These are phyloP conservation scores for Pseudolaguvia tuberculata DNA, from an alignment of 2,113 vertebrate genomes.

Conservation along the genomic window DNA sequence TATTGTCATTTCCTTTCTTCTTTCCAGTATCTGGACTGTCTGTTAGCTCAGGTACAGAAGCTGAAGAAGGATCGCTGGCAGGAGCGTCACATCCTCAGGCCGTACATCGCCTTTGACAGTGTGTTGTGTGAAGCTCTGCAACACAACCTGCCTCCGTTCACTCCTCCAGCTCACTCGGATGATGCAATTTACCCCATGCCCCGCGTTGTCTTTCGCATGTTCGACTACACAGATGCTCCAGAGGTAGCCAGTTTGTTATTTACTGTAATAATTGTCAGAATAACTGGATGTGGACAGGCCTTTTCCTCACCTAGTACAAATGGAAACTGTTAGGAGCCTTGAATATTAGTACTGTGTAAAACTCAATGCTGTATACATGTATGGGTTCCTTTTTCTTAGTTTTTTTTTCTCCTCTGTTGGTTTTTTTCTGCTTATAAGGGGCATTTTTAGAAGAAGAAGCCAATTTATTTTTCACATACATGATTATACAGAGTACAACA, in stretches of 20 bases:
- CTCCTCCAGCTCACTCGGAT: slow-evolving; percentile 86
- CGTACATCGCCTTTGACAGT: slow-evolving; percentile 96
- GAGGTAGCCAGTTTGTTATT: slow-evolving; percentile 67
- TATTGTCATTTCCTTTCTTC: background rate
- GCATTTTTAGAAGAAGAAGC: no score
- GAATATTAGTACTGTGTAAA: background rate
- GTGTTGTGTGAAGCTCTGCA: slow-evolving; percentile 95
- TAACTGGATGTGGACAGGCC: background rate
- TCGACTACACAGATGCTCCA: slow-evolving; percentile 97
- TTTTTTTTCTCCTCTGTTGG: background rate
- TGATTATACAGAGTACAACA: no score
- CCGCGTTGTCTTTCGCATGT: slow-evolving; percentile 90
- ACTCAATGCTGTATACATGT: no score
- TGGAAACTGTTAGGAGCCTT: background rate
- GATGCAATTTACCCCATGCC: slow-evolving; percentile 89
- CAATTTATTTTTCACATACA: no score
- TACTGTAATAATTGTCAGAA: background rate
- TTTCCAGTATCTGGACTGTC: slow-evolving; percentile 94
- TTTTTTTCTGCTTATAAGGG: no score
- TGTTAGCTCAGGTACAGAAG: slow-evolving; percentile 98
- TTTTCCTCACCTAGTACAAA: background rate
- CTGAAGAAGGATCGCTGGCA: slow-evolving; percentile 96
- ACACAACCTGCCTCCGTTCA: slow-evolving; percentile 97
- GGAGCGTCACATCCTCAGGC: slow-evolving; percentile 91
- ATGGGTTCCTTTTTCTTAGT: no score